Percentiles rank a stretch among this genome's conserved stretches.
phyloP scores from a whole-genome alignment of 2,888 invertebrate genomes.

The Venustoraphidia nigricollis region DNA sequence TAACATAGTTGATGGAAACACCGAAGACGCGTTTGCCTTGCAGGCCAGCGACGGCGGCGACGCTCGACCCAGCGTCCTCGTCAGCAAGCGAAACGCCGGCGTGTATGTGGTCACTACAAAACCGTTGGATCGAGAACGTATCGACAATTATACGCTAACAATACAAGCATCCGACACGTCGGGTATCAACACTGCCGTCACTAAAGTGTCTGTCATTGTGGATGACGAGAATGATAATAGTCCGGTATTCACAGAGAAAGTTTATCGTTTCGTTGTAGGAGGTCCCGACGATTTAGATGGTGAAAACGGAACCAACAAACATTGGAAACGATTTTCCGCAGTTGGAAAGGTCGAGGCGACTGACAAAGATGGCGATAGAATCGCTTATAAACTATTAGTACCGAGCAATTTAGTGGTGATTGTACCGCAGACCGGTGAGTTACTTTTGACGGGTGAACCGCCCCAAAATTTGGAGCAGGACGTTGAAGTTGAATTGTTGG shows the following conservation, averaged over 20 bases:
- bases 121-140: slow-evolving; percentile 64
- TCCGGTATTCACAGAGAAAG: slow-evolving; percentile 63
- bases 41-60: slow-evolving; percentile 38
- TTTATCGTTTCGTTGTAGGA: slow-evolving; percentile 64
- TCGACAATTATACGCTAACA: slow-evolving; percentile 53
- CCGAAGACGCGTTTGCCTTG: slow-evolving; percentile 56
- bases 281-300: slow-evolving; percentile 36
- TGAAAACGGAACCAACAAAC: slow-evolving; percentile 41
- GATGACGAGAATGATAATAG: slow-evolving; percentile 86
- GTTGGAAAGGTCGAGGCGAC: slow-evolving; percentile 75
- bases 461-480: slow-evolving; percentile 36
- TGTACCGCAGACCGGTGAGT: slow-evolving; percentile 83
- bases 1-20: slow-evolving; percentile 63
- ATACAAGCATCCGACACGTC: slow-evolving; percentile 68
- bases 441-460: slow-evolving; percentile 70
- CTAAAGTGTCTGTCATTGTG: slow-evolving; percentile 61
- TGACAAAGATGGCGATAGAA: slow-evolving; percentile 82
- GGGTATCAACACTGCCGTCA: slow-evolving; percentile 65
- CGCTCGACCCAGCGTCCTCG: slow-evolving; percentile 30
- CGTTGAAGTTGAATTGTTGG: slow-evolving; percentile 50
- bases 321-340: slow-evolving; percentile 64
- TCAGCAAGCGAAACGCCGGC: slow-evolving; percentile 37
- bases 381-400: slow-evolving; percentile 71
- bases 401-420: slow-evolving; percentile 75
- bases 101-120: slow-evolving; percentile 61